A percentile compares a stretch with the other conserved stretches of the same genome.
Conservation (phyloP, 2,888 invertebrate species). For the Lasioglossum vierecki region DNA sequence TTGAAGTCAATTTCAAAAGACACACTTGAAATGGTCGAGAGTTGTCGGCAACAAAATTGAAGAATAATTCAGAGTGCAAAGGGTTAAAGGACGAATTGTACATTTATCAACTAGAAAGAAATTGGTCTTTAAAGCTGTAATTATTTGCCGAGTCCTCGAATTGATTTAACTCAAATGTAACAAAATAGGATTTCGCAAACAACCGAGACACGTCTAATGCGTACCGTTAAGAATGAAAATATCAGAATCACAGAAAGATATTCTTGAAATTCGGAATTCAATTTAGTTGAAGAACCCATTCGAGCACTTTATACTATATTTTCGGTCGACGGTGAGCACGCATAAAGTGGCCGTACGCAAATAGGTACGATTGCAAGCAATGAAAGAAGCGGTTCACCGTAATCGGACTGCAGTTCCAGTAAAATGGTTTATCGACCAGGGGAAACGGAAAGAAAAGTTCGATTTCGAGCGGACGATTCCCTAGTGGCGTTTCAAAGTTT, state of each 20-base stretch:
- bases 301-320: background rate
- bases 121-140: background rate
- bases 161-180: background rate
- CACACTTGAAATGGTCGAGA: too few relatives aligned
- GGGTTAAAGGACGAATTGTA: too few relatives aligned
- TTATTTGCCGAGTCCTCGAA: background rate
- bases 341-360: background rate
- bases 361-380: background rate
- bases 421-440: slow-evolving; percentile 35
- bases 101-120: too few relatives aligned
- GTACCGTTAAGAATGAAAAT: background rate
- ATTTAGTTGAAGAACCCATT: background rate
- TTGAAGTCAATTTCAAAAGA: too few relatives aligned
- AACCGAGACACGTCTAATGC: too few relatives aligned
- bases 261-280: background rate
- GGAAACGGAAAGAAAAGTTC: slow-evolving; percentile 20
- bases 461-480: slow-evolving; percentile 33
- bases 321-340: background rate
- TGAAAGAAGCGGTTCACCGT: slow-evolving; percentile 7
- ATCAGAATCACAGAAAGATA: background rate
- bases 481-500: slow-evolving; percentile 34
- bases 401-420: slow-evolving; percentile 14
- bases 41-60: too few relatives aligned
- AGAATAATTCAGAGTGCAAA: too few relatives aligned
- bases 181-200: too few relatives aligned